Base-by-base conservation (phyloP, 2,888 invertebrate species). In the Acrobasis consociella region DNA sequence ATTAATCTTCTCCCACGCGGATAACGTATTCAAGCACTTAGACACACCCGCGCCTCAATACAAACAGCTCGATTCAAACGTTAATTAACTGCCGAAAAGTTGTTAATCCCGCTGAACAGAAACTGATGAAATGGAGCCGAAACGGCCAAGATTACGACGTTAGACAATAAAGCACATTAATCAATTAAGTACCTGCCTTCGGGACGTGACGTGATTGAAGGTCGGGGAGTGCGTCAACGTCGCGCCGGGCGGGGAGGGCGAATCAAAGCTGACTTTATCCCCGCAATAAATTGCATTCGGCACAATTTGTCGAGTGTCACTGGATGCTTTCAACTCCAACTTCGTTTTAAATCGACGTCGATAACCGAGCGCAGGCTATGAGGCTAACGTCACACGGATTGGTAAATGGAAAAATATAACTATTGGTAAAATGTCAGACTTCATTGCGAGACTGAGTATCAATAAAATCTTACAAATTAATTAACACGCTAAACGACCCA, bases 211-310 rank as follows among this genome's bases (percentile, higher is more conserved):
- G 69, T 78, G 75, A 79, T 77, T 72, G 74, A 76, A 72, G 72
- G 74, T 74, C 67, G 65, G 63, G 65, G 65, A 71, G 74, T 78
- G 71, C 64, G 75, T 77, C 76, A 75, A 72, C 67, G 76, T 72
- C 72, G 65, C 50, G 53, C 52, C 67, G 62, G 64, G 63, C 50
- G 66, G 64, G 67, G 67, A 66, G 65, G 67, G 71, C 64, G 72
- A 71, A 67, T 69, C 72, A 62, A 71, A 70, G 70, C 70, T 68
- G 72, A 69, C 71, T 75, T 77, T 75, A 80, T 74, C 71, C 70
- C 63, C 65, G 72, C 76, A 73, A 82, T 82, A 80, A 78, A 83
- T 83, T 77, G 78, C 75, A 79, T 75, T 76, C 68, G 73, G 63
- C 66, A 71, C 78, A 73, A 82, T 82, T 82, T 80, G 78, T 78